Evolutionary conservation across 2,888 invertebrate genomes (phyloP), one percentile per base, ranked within the genome.

Genomic region (Uropetala carovei): DNA sequence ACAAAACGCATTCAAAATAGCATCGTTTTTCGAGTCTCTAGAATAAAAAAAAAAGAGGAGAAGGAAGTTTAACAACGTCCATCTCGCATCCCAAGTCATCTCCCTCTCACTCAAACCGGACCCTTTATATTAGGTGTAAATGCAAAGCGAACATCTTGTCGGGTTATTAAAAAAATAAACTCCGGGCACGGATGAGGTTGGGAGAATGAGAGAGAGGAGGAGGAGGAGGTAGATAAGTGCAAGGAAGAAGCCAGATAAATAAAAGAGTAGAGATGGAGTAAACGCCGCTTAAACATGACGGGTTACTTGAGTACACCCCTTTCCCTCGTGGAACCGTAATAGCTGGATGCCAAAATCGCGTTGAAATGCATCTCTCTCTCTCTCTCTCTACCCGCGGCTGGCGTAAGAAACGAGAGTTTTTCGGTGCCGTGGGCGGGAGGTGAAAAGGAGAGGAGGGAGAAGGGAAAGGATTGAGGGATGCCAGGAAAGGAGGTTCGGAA

Each of bases 91-190:
- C 13, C 0, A 22, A 27, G 22, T 27, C 22, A 27, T 59, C n/a
- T 58, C 13, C 7, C 5, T 22, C 10, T 9, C 16, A 82, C 22
- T 57, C 18, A 68, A 9, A 14, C 59, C 85, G 27, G 27, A 4
- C 89, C 64, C 56, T 89, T 89, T 89, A 43, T 64, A 68, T 68
- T 27, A 64, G 89, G 64, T 89, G 89, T 43, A 68, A 89, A 68
- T 89, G 89, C 60, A 89, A n/a, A 43, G 89, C 3, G 85, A 85
- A 58, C 85, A 22, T 59, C 85, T 59, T 27, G 86, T 60, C 60
- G 59, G 60, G 60, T 22, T 30, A 75, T 75, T 75, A 75, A 75
- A 75, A 75, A 75, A 75, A 22, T 30, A 13, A 60, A 59, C 22
- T 11, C 22, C 13, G 0, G 22, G 22, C 3, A n/a, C n/a, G 57